Evolutionary conservation across 2,113 vertebrate species (phyloP), one percentile per base, ranked within the genome.

Genomic region (Narcine bancroftii): DNA sequence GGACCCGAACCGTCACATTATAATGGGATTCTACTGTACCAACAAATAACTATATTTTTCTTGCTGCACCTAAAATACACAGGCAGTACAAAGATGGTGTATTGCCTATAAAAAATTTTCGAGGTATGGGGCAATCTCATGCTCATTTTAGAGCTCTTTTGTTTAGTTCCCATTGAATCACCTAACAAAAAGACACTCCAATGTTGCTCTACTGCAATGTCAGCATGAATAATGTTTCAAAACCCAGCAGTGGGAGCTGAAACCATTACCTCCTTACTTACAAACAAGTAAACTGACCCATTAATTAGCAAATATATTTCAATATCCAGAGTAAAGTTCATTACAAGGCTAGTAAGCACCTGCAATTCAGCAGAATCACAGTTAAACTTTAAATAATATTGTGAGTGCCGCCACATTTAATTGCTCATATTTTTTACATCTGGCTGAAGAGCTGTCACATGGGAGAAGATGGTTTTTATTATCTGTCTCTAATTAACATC

Each of bases 341-440:
- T 87, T 87, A n/a, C 53, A 87, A 87, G 81, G 53, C 53, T 87
- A 39, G 60, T 87, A 87, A 87, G 81, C 81, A 60, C 53, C 53
- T 60, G 13, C 81, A 87, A 87, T 87, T 6, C 50, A 87, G 81
- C 81, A 60, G 53, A 17, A 87, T n/a, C 81, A 39, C 81, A 87
- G 81, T 63, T 87, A 87, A 36, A 87, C 81, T 87, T 60, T 87
- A 87, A 87, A 87, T 87, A 87, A 87, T 87, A 87, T 60, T 60
- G 56, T 60, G 81, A 53, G 81, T 19, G 33, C 81, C 53, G 56
- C 53, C 81, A 87, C 81, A 36, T 19, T 87, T 87, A 87, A 87
- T 87, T 87, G 81, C 53, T 87, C 81, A 87, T 87, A 87, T 87
- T 87, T 87, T 87, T 87, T 53, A 87, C 33, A 87, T 87, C 81